phyloP scores from a whole-genome alignment of 1,140 invertebrate species.

The Drosophila mayri region DNA sequence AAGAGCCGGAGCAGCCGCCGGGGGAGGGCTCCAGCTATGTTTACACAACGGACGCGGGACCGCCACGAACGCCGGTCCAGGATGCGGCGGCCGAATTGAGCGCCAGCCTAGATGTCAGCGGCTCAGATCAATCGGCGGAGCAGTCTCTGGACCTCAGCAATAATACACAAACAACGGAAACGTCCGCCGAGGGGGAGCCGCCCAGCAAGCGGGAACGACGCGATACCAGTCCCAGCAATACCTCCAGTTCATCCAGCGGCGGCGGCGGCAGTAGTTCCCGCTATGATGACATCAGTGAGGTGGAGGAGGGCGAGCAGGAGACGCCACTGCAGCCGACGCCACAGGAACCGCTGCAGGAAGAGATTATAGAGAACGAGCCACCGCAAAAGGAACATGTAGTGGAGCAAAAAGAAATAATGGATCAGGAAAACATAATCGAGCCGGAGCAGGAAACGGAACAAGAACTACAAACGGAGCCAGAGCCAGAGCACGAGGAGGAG shows the following conservation, averaged over 20 bases:
- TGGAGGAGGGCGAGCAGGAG: conserved; percentile 10
- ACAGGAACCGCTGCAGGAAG: background rate
- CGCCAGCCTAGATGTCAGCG: conserved; percentile 52
- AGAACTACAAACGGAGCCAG: background rate
- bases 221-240: conserved; percentile 31
- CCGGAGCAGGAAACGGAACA: background rate
- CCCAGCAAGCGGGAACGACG: conserved; percentile 14
- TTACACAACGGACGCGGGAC: background rate
- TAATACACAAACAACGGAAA: conserved; percentile 7
- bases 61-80: conserved; percentile 48
- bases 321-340: background rate
- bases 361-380: background rate
- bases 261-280: conserved; percentile 6
- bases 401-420: background rate
- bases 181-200: background rate
- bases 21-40: conserved; percentile 1
- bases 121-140: conserved; percentile 42
- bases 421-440: background rate
- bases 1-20: conserved; percentile 1
- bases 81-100: conserved; percentile 48
- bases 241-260: conserved; percentile 13
- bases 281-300: conserved; percentile 28
- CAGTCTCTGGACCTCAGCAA: conserved; percentile 38
- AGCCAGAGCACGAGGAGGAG: background rate
- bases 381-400: background rate